Evolutionary conservation across 2,797 vertebrate genomes (phyloP), one percentile per base, ranked within the genome.

Genomic region (Mico argentatus): DNA sequence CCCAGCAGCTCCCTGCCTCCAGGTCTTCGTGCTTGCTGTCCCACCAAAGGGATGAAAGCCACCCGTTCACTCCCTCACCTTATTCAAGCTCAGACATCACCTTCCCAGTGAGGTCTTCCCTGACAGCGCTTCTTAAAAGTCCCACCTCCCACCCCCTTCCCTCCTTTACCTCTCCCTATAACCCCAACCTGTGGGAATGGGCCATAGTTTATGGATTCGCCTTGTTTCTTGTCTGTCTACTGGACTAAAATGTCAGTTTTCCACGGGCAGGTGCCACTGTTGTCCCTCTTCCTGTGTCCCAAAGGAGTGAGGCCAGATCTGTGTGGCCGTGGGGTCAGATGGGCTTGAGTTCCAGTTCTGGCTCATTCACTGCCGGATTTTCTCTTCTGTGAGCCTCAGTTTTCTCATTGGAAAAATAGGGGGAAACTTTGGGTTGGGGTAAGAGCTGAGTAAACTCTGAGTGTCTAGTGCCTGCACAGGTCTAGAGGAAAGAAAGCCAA

Each of bases 381-480:
- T 55, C 72, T 88, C 59, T n/a, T 76, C 39, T 50, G 26, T 6
- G 44, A n/a, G 14, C 46, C 76, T 94, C 7, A 3, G 30, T 91
- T 70, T 96, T 77, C 64, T 87, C 57, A 73, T 22, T 46, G 88
- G 57, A 55, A 91, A 50, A 67, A 59, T 80, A 41, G 50, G 50
- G 88, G 50, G 9, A 61, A 77, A 77, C 33, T 33, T 4, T 27
- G 61, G 22, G 4, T 19, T 57, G 48, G 83, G 44, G 10, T 17
- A 24, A 84, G 50, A 20, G 41, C 7, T 39, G 67, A 39, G 61
- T 26, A 50, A 52, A 77, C 88, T 33, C 30, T 36, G 55, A 48
- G 75, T n/a, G 4, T 72, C 24, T 48, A 39, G 30, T n/a, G 46
- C 36, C 57, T 20, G 1, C 7, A 0, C 20, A 19, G 30, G 48